Base-by-base conservation (phyloP, 2,888 invertebrate species). In the Allophyes oxyacanthae region DNA sequence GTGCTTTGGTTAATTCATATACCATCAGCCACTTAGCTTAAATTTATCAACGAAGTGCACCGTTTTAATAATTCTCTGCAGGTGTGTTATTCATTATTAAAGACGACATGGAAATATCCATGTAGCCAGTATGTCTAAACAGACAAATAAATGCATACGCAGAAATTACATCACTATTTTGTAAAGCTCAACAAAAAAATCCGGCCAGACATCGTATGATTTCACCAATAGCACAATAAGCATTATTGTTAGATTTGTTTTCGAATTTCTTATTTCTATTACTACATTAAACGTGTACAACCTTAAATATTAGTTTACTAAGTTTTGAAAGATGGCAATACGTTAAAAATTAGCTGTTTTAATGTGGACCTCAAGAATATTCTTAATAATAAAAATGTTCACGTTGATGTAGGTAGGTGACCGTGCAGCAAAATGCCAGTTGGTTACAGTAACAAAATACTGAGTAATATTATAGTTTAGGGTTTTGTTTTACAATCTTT, bases 401-500 rank as follows among this genome's bases (percentile, higher is more conserved):
- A 43, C 34, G 20, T 20, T 3, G 34, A 25, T 28, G 48, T 42
- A 43, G 37, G 48, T 42, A 43, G 37, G 36, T 33, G 42, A 46
- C 26, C 53, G 49, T 51, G 49, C 45, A 48, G 26, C 36, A 64
- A 64, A 46, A 53, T 48, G 63, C 62, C 55, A 51, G 59, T 67
- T 60, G 14, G 51, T 49, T 51, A 60, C 56, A 64, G 80, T 77
- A 80, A 82, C 69, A 64, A 55, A 72, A 82, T 57, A 76, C 73
- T 48, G 46, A 41, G 66, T 72, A 74, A 75, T 79, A 72, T 60
- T 71, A 72, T 75, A 75, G 55, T 71, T 67, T 67, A 67, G 48
- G 38, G 72, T 72, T 65, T 78, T 67, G 72, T 71, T 62, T 76
- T 77, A 70, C 69, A 67, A 48, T 51, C 33, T 69, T 69, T 70